Conservation (phyloP, 2,113 vertebrate genomes). For the Reinhardtius hippoglossoides region DNA sequence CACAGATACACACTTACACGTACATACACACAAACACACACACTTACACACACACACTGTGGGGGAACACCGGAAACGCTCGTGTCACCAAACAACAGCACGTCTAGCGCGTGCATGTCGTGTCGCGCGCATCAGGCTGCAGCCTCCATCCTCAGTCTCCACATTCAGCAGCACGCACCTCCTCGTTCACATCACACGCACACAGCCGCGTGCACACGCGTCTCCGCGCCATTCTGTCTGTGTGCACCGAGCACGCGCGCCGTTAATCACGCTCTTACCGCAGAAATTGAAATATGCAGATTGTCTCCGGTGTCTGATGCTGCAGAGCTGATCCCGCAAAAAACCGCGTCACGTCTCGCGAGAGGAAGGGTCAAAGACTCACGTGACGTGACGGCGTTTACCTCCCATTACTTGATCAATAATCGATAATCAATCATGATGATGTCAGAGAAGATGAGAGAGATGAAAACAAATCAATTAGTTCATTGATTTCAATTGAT, state of each 20-base stretch:
- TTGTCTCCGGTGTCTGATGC: slow-evolving; percentile 66
- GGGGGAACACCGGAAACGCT: slow-evolving; percentile 17
- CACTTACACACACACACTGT: slow-evolving; percentile 5
- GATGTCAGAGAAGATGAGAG: no score
- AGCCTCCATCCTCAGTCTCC: slow-evolving; percentile 52
- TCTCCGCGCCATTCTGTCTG: background rate
- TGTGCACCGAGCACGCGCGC: slow-evolving; percentile 19
- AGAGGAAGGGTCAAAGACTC: slow-evolving; percentile 69
- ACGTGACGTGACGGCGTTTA: slow-evolving; percentile 67
- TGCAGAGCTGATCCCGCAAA: slow-evolving; percentile 72
- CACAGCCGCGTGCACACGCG: slow-evolving; percentile 11
- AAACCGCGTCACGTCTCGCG: slow-evolving; percentile 75
- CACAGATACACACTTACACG: background rate
- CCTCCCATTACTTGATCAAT: background rate
- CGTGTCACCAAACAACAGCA: slow-evolving; percentile 14
- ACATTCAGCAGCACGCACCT: slow-evolving; percentile 28
- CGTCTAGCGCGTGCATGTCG: slow-evolving; percentile 45
- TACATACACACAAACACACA: background rate
- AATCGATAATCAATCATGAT: background rate
- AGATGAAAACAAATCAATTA: no score
- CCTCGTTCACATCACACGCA: slow-evolving; percentile 17
- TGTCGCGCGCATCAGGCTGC: slow-evolving; percentile 32
- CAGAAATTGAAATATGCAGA: slow-evolving; percentile 58
- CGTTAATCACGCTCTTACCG: slow-evolving; percentile 61
- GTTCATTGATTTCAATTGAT: no score